Evolutionary conservation across 2,888 invertebrate genomes (phyloP), one percentile per base, ranked within the genome.

Genomic region (Polymixis lichenea): DNA sequence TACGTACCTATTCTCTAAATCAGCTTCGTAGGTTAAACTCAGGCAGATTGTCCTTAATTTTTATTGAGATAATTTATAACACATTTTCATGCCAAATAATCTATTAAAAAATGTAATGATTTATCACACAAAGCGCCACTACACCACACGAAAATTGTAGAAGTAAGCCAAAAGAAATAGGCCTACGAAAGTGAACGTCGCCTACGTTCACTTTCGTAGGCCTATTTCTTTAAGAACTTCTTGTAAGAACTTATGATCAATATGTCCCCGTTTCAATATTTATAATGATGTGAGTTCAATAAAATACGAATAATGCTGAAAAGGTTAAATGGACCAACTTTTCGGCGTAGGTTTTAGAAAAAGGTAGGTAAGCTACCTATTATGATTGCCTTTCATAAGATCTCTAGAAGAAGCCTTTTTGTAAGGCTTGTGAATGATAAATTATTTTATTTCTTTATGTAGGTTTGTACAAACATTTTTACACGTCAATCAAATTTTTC

Each of bases 231-330:
- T n/a, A n/a, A n/a, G n/a, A n/a, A n/a, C n/a, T n/a, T n/a, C n/a
- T n/a, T 38, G 61, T 28, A 8, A 49, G 32, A 68, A 68, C 49
- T 46, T 77, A 56, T 68, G 49, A 83, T 56, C 49, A 56, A 72
- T 65, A 76, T 77, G 55, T 76, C 46, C 38, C 46, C 9, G 25
- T 58, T 66, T 43, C 49, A 66, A 82, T 61, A 78, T 81, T 74
- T 64, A 75, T 76, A 82, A 76, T 82, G 65, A 75, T 19, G 28
- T 49, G 82, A 38, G 46, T 75, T 75, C 56, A 68, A 68, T 65
- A 68, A 77, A 69, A 83, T 17, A 46, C 28, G 43, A 77, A 77
- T 32, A 77, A 83, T 75, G 11, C 19, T 46, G 58, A 68, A 77
- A 65, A 69, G 28, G 62, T 28, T 62, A 38, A 25, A 56, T 67